phyloP scores from a whole-genome alignment of 30 jellyfish, hydroid and myxozoan genomes.

The Aurelia coerulea region DNA sequence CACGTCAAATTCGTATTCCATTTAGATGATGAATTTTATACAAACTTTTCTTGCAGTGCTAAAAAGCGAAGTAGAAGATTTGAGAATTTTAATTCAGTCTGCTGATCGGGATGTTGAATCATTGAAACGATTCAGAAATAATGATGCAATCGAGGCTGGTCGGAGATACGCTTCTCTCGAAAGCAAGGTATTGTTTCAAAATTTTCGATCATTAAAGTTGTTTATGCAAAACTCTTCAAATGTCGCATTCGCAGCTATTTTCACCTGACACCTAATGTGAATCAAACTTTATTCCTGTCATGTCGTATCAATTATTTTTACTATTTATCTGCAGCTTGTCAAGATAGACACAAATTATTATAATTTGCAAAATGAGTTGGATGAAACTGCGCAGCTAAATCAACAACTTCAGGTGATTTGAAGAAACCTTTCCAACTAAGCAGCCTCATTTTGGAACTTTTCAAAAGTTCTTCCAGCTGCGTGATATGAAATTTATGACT shows the following conservation, averaged over 20 bases:
- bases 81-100: constrained; percentile 61
- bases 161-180: constrained; percentile 84
- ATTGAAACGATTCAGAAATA: constrained; percentile 62
- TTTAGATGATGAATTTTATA: not conserved
- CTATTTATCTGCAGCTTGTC: constrained; percentile 72
- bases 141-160: constrained; percentile 82
- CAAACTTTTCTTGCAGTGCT: constrained; percentile 40
- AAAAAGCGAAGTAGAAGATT: constrained; percentile 90
- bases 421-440: too few relatives aligned
- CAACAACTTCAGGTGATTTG: constrained; percentile 83
- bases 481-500: too few relatives aligned
- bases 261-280: too few relatives aligned
- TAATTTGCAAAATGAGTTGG: constrained; percentile 86
- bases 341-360: constrained; percentile 82
- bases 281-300: too few relatives aligned
- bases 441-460: too few relatives aligned
- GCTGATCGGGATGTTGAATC: constrained; percentile 79
- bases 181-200: constrained; percentile 78
- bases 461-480: too few relatives aligned
- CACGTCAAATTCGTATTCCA: too few relatives aligned
- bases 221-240: too few relatives aligned
- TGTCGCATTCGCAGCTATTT: too few relatives aligned
- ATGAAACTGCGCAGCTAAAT: constrained; percentile 80
- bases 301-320: too few relatives aligned
- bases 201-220: too few relatives aligned